Evolutionary conservation across 2,113 vertebrate genomes (phyloP).

Genomic region (Phrynosoma blainvillii): DNA sequence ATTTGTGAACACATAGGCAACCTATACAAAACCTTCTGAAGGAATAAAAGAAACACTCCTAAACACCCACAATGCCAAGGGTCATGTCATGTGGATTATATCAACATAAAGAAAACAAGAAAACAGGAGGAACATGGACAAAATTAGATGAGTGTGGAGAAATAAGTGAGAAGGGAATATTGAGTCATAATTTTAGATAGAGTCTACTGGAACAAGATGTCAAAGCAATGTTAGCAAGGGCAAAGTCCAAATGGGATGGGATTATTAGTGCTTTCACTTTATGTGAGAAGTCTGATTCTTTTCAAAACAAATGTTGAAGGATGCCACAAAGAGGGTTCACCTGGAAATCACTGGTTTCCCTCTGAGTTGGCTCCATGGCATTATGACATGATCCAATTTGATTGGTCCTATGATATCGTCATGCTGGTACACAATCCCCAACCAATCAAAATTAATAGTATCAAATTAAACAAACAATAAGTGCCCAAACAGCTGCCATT

Average conservation of each 20-base stretch:
- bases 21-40: conserved; percentile 16
- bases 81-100: neutral
- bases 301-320: neutral
- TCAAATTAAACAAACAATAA: neutral
- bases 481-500: neutral
- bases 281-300: neutral
- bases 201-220: neutral
- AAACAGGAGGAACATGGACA: neutral
- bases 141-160: neutral
- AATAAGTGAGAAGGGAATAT: neutral
- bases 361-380: neutral
- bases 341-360: neutral
- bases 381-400: neutral
- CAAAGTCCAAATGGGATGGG: neutral
- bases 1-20: conserved; percentile 27
- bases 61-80: no score
- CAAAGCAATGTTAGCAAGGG: neutral
- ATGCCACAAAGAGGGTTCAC: neutral
- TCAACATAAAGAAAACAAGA: conserved; percentile 20
- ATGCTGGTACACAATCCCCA: neutral
- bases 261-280: neutral
- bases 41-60: no score
- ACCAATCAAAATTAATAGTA: neutral
- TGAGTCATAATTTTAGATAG: neutral
- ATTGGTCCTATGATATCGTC: neutral